Evolutionary conservation across 1,140 invertebrate species (phyloP).

Genomic region (Drosophila busckii): DNA sequence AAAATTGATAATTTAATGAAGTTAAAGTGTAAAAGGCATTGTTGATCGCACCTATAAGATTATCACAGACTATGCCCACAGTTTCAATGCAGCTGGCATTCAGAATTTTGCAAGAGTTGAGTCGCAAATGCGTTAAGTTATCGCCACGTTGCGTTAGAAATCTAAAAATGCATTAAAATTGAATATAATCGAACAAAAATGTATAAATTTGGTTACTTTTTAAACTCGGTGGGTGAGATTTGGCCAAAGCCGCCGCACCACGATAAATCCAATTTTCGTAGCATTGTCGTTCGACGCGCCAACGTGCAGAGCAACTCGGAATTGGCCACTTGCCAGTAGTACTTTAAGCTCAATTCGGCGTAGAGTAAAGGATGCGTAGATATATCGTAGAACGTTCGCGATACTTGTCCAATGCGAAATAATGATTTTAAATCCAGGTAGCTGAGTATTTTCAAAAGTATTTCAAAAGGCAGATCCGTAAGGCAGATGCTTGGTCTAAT

Average conservation of each 20-base stretch:
- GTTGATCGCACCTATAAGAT: conserved; percentile 86
- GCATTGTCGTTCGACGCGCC: conserved; percentile 82
- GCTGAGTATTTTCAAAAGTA: conserved; percentile 80
- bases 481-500: conserved; percentile 15
- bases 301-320: conserved; percentile 72
- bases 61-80: conserved; percentile 83
- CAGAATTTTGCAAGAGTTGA: conserved; percentile 88
- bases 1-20: background rate
- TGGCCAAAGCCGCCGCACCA: conserved; percentile 90
- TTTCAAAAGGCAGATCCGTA: conserved; percentile 78
- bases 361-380: conserved; percentile 88
- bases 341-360: conserved; percentile 87
- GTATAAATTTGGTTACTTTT: conserved; percentile 50
- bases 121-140: conserved; percentile 84
- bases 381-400: conserved; percentile 86
- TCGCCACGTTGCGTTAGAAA: conserved; percentile 85
- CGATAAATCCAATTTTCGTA: conserved; percentile 89
- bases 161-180: conserved; percentile 75
- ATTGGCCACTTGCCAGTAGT: conserved; percentile 84
- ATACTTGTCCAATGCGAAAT: conserved; percentile 87
- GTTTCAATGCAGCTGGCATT: conserved; percentile 83
- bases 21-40: too few species aligned
- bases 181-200: background rate
- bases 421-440: conserved; percentile 90
- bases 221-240: conserved; percentile 71